These are phyloP conservation scores for Nymphicus hollandicus DNA, from an alignment of 2,113 vertebrate genomes.

Conservation along the genomic window DNA sequence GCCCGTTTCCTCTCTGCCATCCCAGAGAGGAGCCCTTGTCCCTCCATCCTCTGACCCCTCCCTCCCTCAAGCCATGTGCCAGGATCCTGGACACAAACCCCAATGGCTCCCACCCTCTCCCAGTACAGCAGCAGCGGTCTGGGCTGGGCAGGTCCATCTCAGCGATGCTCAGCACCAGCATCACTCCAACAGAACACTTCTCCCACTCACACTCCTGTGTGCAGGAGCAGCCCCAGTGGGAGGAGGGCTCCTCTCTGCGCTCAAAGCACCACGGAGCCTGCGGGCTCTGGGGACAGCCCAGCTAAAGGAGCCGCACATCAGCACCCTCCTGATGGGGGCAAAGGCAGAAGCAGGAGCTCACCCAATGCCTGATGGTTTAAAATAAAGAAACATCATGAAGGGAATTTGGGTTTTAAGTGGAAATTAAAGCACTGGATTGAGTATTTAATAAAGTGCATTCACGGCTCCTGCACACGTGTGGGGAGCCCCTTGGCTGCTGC, in stretches of 20 bases:
- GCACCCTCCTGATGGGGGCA: not conserved
- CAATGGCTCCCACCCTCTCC: not conserved
- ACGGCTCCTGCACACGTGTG: not conserved
- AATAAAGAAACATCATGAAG: not conserved
- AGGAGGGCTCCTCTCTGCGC: no score
- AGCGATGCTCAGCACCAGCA: fast-evolving
- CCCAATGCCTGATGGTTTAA: not conserved
- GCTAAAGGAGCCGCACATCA: not conserved
- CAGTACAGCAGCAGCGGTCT: not conserved
- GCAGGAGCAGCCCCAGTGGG: no score
- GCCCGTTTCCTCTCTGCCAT: not conserved
- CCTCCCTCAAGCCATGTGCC: not conserved
- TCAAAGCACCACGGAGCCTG: fast-evolving
- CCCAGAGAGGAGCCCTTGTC: not conserved
- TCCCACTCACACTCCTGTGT: fast-evolving
- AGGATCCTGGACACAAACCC: not conserved
- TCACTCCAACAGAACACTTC: fast-evolving
- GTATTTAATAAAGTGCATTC: not conserved
- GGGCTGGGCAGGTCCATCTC: not conserved
- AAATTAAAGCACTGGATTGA: not conserved
- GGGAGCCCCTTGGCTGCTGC: not conserved
- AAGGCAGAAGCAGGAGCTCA: not conserved
- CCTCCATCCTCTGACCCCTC: not conserved
- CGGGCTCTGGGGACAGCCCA: not conserved
- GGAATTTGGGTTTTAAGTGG: not conserved